phyloP scores from a whole-genome alignment of 2,797 vertebrate species.

The Alfaro cultratus region DNA sequence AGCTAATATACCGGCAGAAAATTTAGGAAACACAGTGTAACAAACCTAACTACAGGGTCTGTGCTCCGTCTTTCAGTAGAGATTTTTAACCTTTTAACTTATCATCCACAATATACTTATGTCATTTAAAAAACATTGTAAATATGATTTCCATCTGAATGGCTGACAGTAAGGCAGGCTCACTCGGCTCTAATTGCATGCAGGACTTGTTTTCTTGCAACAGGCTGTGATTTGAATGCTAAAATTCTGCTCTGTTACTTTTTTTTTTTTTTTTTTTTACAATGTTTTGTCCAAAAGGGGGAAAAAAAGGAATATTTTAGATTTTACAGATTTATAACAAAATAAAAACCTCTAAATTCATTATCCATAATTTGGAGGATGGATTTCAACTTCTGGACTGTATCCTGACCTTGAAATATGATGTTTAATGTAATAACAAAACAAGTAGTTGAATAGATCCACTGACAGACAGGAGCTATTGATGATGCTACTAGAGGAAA shows the following conservation, averaged over 20 bases:
- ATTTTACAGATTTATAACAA: not conserved
- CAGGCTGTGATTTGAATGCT: not conserved
- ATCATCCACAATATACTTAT: not conserved
- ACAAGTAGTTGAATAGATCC: not conserved
- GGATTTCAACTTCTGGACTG: not conserved
- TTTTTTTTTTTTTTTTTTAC: not conserved
- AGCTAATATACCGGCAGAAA: not conserved
- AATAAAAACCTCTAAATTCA: no score
- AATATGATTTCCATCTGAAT: not conserved
- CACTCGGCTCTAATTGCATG: not conserved
- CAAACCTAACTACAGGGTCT: not conserved
- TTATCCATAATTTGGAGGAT: not conserved
- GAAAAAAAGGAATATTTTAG: not conserved
- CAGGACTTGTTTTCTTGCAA: not conserved
- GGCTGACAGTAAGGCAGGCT: not conserved
- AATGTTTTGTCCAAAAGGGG: not conserved
- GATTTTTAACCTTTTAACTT: not conserved
- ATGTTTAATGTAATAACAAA: not conserved
- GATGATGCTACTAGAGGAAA: no score
- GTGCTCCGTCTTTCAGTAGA: not conserved
- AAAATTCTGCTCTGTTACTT: not conserved
- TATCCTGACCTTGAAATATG: not conserved
- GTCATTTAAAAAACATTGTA: not conserved
- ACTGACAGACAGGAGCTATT: no score
- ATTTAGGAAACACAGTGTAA: not conserved